phyloP scores from a whole-genome alignment of 2,797 vertebrate species.

The Hipposideros larvatus region DNA sequence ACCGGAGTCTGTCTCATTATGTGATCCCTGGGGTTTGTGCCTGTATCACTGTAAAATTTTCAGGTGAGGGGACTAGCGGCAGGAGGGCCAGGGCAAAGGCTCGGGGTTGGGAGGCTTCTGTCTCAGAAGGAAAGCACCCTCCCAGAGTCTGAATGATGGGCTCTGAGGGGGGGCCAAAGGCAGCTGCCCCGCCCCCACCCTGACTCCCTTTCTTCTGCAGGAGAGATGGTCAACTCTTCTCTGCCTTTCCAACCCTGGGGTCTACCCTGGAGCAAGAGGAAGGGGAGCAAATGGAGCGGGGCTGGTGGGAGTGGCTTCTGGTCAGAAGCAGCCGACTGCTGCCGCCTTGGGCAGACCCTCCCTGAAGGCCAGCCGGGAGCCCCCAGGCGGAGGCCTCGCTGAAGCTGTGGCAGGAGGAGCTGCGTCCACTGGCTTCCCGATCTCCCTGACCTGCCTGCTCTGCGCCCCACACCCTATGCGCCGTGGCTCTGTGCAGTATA shows the following conservation, averaged over 20 bases:
- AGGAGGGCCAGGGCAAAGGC: too few species aligned
- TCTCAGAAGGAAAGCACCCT: neutral
- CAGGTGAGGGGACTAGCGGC: slow-evolving; percentile 49
- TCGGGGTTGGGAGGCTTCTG: neutral
- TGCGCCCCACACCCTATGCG: neutral
- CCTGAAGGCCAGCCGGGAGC: neutral
- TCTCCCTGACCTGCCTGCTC: slow-evolving; percentile 19
- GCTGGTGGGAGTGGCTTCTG: neutral
- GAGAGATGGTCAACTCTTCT: slow-evolving; percentile 72
- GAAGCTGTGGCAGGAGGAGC: neutral
- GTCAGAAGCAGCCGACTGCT: neutral
- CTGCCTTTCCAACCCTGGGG: slow-evolving; percentile 81
- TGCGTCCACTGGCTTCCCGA: neutral
- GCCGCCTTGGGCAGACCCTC: neutral
- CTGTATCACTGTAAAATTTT: slow-evolving; percentile 47
- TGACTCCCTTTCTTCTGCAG: slow-evolving; percentile 40
- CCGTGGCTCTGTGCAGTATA: slow-evolving; percentile 41
- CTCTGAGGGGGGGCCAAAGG: neutral
- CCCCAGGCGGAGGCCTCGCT: neutral
- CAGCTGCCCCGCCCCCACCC: neutral
- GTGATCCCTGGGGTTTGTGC: slow-evolving; percentile 87
- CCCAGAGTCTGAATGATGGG: neutral
- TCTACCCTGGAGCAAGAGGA: slow-evolving; percentile 27
- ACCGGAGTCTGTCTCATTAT: slow-evolving; percentile 96
- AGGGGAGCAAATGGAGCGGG: neutral